Evolutionary conservation across 2,888 invertebrate species (phyloP), one percentile per base, ranked within the genome.

Genomic region (Furcula furcula): DNA sequence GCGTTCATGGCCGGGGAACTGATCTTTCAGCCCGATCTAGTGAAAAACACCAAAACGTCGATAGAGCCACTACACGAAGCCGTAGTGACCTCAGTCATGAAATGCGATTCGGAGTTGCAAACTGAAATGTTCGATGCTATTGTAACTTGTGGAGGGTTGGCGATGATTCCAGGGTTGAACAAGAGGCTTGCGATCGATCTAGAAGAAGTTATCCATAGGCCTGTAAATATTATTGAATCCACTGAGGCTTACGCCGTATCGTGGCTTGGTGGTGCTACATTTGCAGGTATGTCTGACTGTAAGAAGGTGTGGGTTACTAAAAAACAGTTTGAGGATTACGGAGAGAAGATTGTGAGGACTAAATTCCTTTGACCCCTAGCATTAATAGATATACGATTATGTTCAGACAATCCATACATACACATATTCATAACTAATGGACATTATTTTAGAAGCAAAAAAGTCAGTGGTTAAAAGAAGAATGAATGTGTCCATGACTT

Each of bases 221-320:
- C 71, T 0, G 71, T 76, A 0, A 57, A 60, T 15, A 46, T 86
- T 1, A 1, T 68, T 1, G 29, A 55, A 0, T 71, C 76, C 0
- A 16, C 60, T 0, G 86, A 87, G 43, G 46, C 74, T 0, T 76
- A 76, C 20, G 62, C 74, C 0, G 48, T 75, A 0, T 16, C 76
- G 0, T 86, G 85, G 86, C 44, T 86, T 9, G 87, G 87, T 0
- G 87, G 76, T 2, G 75, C 87, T 0, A 72, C 72, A 0, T 85
- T 82, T 29, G 80, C 83, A 1, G 73, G 74, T 0, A 65, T 85
- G 33, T 18, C 56, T 0, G 77, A 63, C 1, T 45, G 75, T 0
- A 40, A 55, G 2, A 74, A 69, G 28, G 38, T 81, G 29, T 84
- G 76, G 74, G 57, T 87, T 0, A 45, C 49, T 0, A 78, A 74